Percentiles rank a stretch among this genome's conserved stretches.
These are phyloP conservation scores for Platalea minor DNA, from an alignment of 2,797 vertebrate species.

Conservation along the genomic window DNA sequence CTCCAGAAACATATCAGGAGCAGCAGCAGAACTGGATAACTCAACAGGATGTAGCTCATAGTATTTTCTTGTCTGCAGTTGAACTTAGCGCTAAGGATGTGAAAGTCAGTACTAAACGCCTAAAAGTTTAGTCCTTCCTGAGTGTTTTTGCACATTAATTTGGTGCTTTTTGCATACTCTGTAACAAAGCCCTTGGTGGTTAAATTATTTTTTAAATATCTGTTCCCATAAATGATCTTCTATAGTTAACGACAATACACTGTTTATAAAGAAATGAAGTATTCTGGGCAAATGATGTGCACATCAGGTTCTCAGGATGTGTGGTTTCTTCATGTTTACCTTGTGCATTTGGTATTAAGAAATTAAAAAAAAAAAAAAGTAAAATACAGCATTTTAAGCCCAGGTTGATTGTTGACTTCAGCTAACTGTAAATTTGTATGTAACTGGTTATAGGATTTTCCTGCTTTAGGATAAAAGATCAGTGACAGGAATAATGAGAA, in stretches of 20 bases:
- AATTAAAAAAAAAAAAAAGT: background rate
- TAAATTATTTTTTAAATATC: background rate
- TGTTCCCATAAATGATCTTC: background rate
- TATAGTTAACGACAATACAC: background rate
- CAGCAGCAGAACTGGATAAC: background rate
- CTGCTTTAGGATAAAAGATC: background rate
- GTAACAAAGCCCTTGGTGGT: background rate
- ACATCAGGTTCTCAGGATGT: background rate
- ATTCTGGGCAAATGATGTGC: background rate
- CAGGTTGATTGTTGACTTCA: background rate
- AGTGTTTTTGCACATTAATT: background rate
- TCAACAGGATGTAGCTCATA: background rate
- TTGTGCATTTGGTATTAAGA: background rate
- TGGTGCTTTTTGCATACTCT: background rate
- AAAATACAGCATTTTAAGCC: background rate
- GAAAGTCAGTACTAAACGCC: background rate
- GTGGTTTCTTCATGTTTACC: accelerated
- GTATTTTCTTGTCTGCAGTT: background rate
- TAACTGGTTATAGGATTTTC: background rate
- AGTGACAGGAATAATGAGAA: background rate
- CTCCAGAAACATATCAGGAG: background rate
- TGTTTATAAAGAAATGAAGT: background rate
- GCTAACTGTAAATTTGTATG: background rate
- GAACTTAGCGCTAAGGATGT: background rate
- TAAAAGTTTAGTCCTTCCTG: background rate